Evolutionary conservation across 2,797 vertebrate genomes (phyloP), one percentile per base, ranked within the genome.

Genomic region (Atherinosoma microstoma): DNA sequence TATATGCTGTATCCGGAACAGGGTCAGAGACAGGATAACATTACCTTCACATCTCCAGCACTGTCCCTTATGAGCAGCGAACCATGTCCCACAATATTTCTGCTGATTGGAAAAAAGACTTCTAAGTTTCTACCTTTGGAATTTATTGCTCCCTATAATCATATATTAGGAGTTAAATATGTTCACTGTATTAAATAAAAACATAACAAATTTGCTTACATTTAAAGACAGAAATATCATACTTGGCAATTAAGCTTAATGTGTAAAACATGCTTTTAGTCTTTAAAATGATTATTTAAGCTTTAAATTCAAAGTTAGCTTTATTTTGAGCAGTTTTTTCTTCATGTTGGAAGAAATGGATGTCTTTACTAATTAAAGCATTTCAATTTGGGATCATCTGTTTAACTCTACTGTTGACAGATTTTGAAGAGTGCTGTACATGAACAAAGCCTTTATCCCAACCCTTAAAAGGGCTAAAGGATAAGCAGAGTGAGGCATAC

Each of bases 401-500:
- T 4, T 53, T 27, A 2, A 54, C n/a, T 51, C 6, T 12, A 11
- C 49, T 51, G n/a, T 51, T 24, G 18, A 40, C 3, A 40, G n/a
- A 51, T 51, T 16, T 45, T 2, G 3, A 27, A 27, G 16, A 47
- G 42, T 30, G 40, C 16, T 38, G 36, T 38, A 38, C 20, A 64
- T 20, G 34, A 69, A 11, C 12, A 35, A 9, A 4, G 27, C 20
- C 64, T 75, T 62, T 35, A 54, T 64, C 13, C 34, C 40, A 54
- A 71, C 61, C 59, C 12, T 7, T 70, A 11, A 70, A 66, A 40
- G 73, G 62, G 74, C 70, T 58, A 64, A 30, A 79, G 40, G 58
- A 76, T 89, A 70, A 75, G 74, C 38, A 69, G 42, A 61, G 24
- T 64, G 40, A 82, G 10, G 54, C 30, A 24, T 69, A 51, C 27